Conservation (phyloP, 2,113 vertebrate species). For the Balaeniceps rex region DNA sequence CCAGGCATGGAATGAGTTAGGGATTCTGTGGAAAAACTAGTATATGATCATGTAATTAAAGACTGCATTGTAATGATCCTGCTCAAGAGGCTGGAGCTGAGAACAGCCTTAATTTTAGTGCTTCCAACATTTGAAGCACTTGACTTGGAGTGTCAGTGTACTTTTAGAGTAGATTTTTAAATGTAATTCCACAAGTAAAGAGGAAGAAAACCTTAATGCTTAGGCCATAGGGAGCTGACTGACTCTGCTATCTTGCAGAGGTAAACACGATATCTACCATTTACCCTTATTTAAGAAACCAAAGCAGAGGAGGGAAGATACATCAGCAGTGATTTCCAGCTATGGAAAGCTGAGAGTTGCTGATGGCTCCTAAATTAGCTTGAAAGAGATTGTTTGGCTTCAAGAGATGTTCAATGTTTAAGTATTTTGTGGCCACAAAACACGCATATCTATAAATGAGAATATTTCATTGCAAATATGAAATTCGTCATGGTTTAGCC, state of each 20-base stretch:
- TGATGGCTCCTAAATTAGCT: neutral
- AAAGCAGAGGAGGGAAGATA: neutral
- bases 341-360: neutral
- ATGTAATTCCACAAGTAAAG: neutral
- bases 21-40: slow-evolving; percentile 33
- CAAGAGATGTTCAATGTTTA: neutral
- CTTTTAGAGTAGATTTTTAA: neutral
- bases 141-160: neutral
- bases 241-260: neutral
- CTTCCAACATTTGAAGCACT: neutral
- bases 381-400: neutral
- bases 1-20: slow-evolving; percentile 14
- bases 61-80: neutral
- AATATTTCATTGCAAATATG: neutral
- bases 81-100: neutral
- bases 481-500: neutral
- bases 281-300: neutral
- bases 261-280: neutral
- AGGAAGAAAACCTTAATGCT: neutral
- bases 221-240: neutral
- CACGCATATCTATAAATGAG: neutral
- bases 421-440: neutral
- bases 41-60: slow-evolving; percentile 35
- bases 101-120: neutral
- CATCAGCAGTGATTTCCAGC: neutral